These are phyloP conservation scores for Archocentrus centrarchus DNA, from an alignment of 2,113 vertebrate species.

Conservation along the genomic window DNA sequence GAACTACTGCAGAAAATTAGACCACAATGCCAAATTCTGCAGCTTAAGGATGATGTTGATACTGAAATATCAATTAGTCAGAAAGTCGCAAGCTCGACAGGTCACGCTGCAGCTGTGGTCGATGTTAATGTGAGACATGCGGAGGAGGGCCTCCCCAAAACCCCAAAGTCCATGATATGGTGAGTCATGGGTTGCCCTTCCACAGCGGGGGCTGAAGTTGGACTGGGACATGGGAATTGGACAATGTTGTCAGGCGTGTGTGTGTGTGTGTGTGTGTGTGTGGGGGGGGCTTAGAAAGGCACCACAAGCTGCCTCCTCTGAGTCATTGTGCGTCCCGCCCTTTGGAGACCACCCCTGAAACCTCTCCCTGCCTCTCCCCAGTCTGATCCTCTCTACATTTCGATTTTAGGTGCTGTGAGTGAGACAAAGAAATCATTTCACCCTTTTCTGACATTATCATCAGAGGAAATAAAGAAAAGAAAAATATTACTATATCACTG, in stretches of 20 bases:
- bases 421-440: neutral
- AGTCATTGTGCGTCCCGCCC: constrained; percentile 56
- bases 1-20: neutral
- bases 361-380: constrained; percentile 11
- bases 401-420: constrained; percentile 21
- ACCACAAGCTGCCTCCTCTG: constrained; percentile 46
- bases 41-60: constrained; percentile 1
- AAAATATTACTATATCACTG: neutral
- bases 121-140: constrained; percentile 55
- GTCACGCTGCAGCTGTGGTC: constrained; percentile 58
- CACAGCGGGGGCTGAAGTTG: constrained; percentile 45
- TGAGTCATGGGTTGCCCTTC: constrained; percentile 72
- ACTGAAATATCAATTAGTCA: constrained; percentile 33
- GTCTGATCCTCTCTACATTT: neutral
- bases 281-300: constrained; percentile 39
- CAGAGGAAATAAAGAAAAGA: neutral
- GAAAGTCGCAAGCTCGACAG: constrained; percentile 27
- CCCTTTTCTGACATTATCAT: neutral
- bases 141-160: constrained; percentile 50
- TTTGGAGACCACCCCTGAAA: constrained; percentile 41
- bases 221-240: constrained; percentile 49
- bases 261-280: no score
- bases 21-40: neutral
- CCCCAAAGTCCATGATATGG: constrained; percentile 29
- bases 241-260: neutral